These are phyloP conservation scores for Choristoneura rosaceana DNA, from an alignment of 2,888 invertebrate genomes.

Conservation along the genomic window DNA sequence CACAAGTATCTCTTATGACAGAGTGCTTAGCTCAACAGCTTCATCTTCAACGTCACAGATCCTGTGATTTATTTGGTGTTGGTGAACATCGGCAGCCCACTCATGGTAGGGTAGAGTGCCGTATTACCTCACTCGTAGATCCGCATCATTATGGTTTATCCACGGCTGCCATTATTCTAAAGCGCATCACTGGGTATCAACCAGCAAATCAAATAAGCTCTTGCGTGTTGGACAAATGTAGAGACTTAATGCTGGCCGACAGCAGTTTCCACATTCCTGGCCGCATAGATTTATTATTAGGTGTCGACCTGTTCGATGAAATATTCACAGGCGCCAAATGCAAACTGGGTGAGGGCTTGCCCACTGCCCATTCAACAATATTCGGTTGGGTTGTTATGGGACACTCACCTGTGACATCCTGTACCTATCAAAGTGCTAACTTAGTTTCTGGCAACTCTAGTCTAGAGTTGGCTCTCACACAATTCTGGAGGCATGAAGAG, in stretches of 20 bases:
- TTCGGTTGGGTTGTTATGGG: constrained; percentile 14
- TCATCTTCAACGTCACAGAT: background rate
- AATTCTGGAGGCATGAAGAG: constrained; percentile 11
- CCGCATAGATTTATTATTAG: constrained; percentile 1
- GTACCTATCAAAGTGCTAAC: background rate
- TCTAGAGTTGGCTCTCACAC: background rate
- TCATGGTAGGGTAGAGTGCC: background rate
- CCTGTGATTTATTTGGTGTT: background rate
- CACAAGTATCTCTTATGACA: background rate
- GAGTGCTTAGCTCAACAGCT: constrained; percentile 9
- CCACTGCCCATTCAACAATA: background rate
- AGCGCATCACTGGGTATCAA: constrained; percentile 10
- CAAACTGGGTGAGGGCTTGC: background rate
- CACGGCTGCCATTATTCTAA: background rate
- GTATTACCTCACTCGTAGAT: background rate
- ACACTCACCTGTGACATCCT: background rate
- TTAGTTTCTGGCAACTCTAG: background rate
- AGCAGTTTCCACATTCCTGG: background rate
- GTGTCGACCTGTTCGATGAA: background rate
- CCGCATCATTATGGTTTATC: background rate
- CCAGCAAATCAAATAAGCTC: background rate
- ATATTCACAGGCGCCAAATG: background rate
- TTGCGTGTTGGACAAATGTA: background rate
- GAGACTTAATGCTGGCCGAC: background rate
- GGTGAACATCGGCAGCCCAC: background rate